Evolutionary conservation across 1,140 invertebrate species (phyloP).

Genomic region (Eumeta japonica): DNA sequence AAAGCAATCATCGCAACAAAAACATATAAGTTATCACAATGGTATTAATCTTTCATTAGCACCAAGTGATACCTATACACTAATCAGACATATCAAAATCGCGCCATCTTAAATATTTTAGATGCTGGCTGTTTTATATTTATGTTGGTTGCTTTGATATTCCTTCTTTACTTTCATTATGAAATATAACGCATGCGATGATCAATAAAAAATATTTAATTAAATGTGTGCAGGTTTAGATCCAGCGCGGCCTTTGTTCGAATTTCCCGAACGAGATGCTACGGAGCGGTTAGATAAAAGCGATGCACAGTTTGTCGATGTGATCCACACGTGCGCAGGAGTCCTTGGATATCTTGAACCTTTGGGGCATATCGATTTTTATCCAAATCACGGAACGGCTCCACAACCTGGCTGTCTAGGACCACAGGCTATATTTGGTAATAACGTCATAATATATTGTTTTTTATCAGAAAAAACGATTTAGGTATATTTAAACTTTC

Average conservation of each 20-base stretch:
- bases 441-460: no score
- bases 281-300: slow-evolving; percentile 44
- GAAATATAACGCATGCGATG: background rate
- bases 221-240: slow-evolving; percentile 40
- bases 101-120: no score
- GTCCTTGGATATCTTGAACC: slow-evolving; percentile 40
- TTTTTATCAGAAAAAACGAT: no score
- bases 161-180: no score
- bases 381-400: slow-evolving; percentile 43
- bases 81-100: no score
- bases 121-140: no score
- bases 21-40: no score
- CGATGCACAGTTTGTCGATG: slow-evolving; percentile 59
- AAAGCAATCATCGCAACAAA: no score
- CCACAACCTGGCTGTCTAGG: slow-evolving; percentile 53
- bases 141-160: no score
- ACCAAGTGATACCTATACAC: no score
- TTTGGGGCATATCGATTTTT: slow-evolving; percentile 57
- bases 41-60: no score
- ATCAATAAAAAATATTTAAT: background rate
- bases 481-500: no score
- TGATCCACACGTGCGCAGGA: slow-evolving; percentile 57
- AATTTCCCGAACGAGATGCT: slow-evolving; percentile 19
- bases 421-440: background rate
- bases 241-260: slow-evolving; percentile 58